Evolutionary conservation across 2,888 invertebrate genomes (phyloP).

Genomic region (Troides oblongomaculatus): DNA sequence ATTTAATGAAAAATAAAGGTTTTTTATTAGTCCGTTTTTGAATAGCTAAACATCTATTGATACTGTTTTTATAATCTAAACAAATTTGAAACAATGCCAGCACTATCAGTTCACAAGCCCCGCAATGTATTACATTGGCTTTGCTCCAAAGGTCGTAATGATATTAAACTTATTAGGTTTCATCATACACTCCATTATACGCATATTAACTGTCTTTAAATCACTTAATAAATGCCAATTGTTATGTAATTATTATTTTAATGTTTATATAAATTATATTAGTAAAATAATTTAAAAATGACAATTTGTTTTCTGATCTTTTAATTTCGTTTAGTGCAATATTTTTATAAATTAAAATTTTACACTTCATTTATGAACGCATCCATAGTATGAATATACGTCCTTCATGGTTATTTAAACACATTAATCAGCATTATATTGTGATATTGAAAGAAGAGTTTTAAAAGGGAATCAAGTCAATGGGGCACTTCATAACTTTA

Average conservation of each 20-base stretch:
- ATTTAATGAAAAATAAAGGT: background rate
- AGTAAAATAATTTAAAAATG: too few species aligned
- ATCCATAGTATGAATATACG: too few species aligned
- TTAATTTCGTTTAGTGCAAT: background rate
- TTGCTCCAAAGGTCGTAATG: constrained; percentile 19
- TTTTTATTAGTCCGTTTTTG: background rate
- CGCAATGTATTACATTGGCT: constrained; percentile 16
- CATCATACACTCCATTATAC: constrained; percentile 12
- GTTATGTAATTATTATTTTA: background rate
- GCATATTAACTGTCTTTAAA: background rate
- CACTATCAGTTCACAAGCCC: background rate
- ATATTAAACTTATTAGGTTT: constrained; percentile 11
- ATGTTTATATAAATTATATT: background rate
- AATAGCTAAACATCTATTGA: background rate
- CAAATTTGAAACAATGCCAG: constrained; percentile 22
- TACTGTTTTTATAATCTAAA: background rate
- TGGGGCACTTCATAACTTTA: too few species aligned
- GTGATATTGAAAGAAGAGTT: too few species aligned
- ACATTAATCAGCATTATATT: too few species aligned
- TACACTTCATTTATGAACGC: too few species aligned
- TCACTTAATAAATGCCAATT: background rate
- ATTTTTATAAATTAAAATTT: too few species aligned
- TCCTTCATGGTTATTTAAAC: too few species aligned
- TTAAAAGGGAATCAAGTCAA: too few species aligned
- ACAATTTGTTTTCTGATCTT: background rate